These are phyloP conservation scores for Prosopocoilus inquinatus DNA, from an alignment of 2,888 invertebrate species.

Conservation along the genomic window DNA sequence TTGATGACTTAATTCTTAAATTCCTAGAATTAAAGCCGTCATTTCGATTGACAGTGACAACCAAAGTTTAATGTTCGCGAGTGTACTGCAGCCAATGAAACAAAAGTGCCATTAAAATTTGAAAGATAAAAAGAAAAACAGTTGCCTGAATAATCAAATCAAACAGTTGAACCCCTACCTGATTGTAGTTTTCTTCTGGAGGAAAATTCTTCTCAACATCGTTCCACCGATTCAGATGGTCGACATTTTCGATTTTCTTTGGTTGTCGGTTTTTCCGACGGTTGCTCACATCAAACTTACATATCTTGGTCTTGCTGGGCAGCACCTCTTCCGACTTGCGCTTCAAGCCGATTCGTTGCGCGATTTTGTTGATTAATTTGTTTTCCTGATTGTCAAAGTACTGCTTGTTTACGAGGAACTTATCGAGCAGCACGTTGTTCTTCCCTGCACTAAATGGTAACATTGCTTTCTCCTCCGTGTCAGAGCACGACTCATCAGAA, in stretches of 20 bases:
- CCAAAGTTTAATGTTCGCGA: too few species aligned
- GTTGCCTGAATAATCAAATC: too few species aligned
- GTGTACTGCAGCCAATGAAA: too few species aligned
- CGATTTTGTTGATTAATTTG: constrained; percentile 43
- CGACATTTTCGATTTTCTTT: constrained; percentile 37
- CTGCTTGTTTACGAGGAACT: constrained; percentile 22
- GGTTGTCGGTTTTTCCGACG: constrained; percentile 49
- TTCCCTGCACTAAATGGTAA: too few species aligned
- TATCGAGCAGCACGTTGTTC: constrained; percentile 10
- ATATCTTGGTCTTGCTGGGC: constrained; percentile 37
- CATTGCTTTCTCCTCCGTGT: constrained; percentile 8
- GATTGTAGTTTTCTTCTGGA: too few species aligned
- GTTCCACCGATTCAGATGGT: constrained; percentile 9
- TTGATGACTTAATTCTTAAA: too few species aligned
- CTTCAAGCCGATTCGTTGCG: constrained; percentile 41
- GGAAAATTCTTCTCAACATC: neutral
- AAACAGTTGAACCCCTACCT: too few species aligned
- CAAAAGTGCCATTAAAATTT: too few species aligned
- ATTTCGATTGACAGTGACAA: too few species aligned
- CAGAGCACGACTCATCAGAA: constrained; percentile 34
- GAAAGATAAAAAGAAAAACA: too few species aligned
- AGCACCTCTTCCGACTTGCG: constrained; percentile 34
- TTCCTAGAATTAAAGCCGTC: too few species aligned
- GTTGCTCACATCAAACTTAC: constrained; percentile 38
- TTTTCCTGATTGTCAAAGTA: constrained; percentile 41